These are phyloP conservation scores for Apodemia mormo DNA, from an alignment of 2,888 invertebrate species.

Conservation along the genomic window DNA sequence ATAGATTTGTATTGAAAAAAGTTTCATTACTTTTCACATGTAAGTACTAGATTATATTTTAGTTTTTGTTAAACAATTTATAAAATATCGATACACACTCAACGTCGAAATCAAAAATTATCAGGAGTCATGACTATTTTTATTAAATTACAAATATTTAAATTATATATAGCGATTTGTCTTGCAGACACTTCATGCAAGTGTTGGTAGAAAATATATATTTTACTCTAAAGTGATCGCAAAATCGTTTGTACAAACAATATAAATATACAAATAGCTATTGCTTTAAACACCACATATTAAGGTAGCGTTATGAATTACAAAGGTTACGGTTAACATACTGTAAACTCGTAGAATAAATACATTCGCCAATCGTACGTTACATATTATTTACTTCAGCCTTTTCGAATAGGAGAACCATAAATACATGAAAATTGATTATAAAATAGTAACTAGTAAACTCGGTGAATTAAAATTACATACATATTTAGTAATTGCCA, in stretches of 20 bases:
- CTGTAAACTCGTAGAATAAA: slow-evolving; percentile 52
- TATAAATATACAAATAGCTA: slow-evolving; percentile 79
- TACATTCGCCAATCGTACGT: slow-evolving; percentile 70
- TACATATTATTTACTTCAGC: slow-evolving; percentile 71
- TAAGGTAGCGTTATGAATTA: slow-evolving; percentile 45
- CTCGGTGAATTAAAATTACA: slow-evolving; percentile 71
- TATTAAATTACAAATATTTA: slow-evolving; percentile 30
- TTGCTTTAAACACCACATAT: slow-evolving; percentile 61
- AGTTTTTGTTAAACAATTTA: not conserved
- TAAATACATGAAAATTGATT: slow-evolving; percentile 70
- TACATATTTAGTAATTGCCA: slow-evolving; percentile 44
- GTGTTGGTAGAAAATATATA: slow-evolving; percentile 69
- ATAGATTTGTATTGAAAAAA: too few relatives aligned
- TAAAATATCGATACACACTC: slow-evolving; percentile 4
- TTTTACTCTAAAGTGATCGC: slow-evolving; percentile 60
- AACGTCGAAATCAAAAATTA: slow-evolving; percentile 22
- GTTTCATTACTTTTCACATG: too few relatives aligned
- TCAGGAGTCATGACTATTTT: slow-evolving; percentile 3
- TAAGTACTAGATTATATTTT: too few relatives aligned
- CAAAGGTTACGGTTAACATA: slow-evolving; percentile 1
- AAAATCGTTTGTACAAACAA: slow-evolving; percentile 66
- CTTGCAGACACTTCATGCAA: slow-evolving; percentile 46
- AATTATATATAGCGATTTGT: slow-evolving; percentile 34
- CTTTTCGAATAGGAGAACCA: slow-evolving; percentile 80
- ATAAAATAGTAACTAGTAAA: slow-evolving; percentile 76